Evolutionary conservation across 2,113 vertebrate species (phyloP), one percentile per base, ranked within the genome.

Genomic region (Zosterops pallidus): DNA sequence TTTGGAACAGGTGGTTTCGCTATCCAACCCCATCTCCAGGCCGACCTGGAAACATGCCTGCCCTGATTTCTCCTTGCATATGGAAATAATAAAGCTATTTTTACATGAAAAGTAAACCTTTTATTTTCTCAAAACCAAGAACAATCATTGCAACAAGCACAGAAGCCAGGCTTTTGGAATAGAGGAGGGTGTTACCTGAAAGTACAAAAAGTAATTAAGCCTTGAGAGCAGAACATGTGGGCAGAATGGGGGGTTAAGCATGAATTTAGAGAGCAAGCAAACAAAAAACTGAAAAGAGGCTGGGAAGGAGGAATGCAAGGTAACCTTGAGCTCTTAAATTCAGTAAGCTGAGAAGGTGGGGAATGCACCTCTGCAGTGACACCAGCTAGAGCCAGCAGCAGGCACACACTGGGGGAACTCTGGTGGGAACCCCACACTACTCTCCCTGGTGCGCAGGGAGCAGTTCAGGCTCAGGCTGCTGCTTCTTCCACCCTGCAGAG

Each of bases 31-130:
- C 75, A 88, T 95, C 80, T 90, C 72, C 83, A 71, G 24, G 47
- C 80, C 83, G 83, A 96, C 72, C 91, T 94, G 94, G 89, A 95
- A 93, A 89, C 9, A 59, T 8, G 86, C 91, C 83, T 84, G 76
- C 56, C 56, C 56, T 2, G 3, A 78, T 37, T 74, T 13, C 83
- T 90, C 62, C 72, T 90, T 3, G 1, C 1, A 9, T 70, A 94
- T 90, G 92, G 83, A 93, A 97, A 92, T 56, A 93, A 93, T 90
- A 88, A 91, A 90, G 56, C 64, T 94, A 92, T 89, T 95, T 94
- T 96, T 89, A 94, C 56, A 67, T 47, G 12, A 70, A 88, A 94
- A 92, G 63, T 16, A 46, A 89, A 92, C 74, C 56, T 46, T 90
- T 93, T 71, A 44, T 80, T 94, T 90, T 93, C 42, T 76, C 52